These are phyloP conservation scores for Cyanoderma ruficeps DNA, from an alignment of 2,113 vertebrate species.

Conservation along the genomic window DNA sequence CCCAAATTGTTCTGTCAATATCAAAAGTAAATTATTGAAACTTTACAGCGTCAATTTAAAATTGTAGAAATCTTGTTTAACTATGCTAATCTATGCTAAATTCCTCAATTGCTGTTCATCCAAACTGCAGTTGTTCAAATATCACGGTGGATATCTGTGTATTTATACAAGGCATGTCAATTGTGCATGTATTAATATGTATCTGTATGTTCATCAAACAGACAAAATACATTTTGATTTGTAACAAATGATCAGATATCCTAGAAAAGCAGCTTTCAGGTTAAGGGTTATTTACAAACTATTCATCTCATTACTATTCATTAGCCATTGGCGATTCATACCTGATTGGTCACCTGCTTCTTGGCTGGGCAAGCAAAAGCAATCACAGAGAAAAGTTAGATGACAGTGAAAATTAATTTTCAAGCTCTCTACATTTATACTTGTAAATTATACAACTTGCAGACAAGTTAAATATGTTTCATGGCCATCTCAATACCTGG, in stretches of 20 bases:
- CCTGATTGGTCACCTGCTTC: conserved; percentile 4
- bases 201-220: neutral
- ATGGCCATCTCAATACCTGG: neutral
- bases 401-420: conserved; percentile 4
- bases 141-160: neutral
- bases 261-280: neutral
- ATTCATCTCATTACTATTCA: neutral
- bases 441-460: neutral
- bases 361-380: neutral
- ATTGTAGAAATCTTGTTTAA: neutral
- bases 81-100: neutral
- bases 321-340: conserved; percentile 1
- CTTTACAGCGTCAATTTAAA: neutral
- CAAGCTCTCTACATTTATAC: neutral
- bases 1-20: neutral
- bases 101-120: neutral
- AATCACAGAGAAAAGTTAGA: conserved; percentile 1
- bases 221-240: neutral
- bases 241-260: neutral
- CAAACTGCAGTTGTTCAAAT: neutral
- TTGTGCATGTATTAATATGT: neutral
- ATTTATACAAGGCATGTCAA: neutral
- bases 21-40: neutral
- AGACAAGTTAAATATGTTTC: neutral
- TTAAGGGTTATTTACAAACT: neutral